A percentile compares a stretch with the other conserved stretches of the same genome.
These are phyloP conservation scores for Sycophila texana DNA, from an alignment of 2,888 invertebrate species.

Conservation along the genomic window DNA sequence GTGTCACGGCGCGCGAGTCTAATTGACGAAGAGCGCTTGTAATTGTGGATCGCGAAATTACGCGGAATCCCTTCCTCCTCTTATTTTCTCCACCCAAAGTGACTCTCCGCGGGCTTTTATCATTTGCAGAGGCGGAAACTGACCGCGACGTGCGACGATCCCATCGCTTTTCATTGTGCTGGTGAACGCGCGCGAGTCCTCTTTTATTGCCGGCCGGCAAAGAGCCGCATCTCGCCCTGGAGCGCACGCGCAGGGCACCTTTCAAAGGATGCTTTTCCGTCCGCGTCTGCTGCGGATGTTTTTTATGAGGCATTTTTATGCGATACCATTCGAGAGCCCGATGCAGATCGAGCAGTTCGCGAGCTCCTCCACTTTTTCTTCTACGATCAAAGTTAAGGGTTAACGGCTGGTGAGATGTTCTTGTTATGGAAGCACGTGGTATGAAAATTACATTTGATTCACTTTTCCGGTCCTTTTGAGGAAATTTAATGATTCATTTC, in stretches of 20 bases:
- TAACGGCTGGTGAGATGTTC: no score
- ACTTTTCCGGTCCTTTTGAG: no score
- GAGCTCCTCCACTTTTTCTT: no score
- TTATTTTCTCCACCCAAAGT: neutral
- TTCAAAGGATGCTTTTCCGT: constrained; percentile 14
- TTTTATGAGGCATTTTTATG: constrained; percentile 18
- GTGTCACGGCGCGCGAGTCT: constrained; percentile 61
- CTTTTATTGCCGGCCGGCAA: neutral
- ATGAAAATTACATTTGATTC: no score
- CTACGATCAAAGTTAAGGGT: no score
- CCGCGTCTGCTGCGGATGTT: neutral
- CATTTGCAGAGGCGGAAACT: neutral
- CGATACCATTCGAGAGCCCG: neutral
- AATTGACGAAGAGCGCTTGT: constrained; percentile 64
- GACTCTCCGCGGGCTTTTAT: neutral
- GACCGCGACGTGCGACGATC: neutral
- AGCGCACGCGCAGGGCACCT: constrained; percentile 8
- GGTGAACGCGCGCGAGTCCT: neutral
- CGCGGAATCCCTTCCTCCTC: constrained; percentile 51
- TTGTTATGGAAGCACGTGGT: no score
- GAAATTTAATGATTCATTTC: no score
- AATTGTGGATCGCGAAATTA: constrained; percentile 63
- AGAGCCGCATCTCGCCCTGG: neutral
- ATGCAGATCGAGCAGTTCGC: no score
- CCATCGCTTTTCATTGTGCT: constrained; percentile 17